phyloP scores from a whole-genome alignment of 2,113 vertebrate genomes.

The Microcebus ravelobensis region DNA sequence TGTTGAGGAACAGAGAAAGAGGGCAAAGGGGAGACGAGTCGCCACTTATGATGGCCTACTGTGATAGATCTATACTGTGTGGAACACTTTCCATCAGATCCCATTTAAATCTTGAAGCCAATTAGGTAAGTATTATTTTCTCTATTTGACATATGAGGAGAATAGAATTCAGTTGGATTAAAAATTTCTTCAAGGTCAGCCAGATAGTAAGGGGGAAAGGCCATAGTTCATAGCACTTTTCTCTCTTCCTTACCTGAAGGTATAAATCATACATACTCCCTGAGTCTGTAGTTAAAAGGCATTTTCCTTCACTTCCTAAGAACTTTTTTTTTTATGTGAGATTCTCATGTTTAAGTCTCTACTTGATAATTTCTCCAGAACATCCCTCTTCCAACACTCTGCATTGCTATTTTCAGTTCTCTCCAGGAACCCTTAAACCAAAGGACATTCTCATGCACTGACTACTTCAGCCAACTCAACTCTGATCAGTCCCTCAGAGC shows the following conservation, averaged over 20 bases:
- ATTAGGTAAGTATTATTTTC: not conserved
- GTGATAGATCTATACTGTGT: not conserved
- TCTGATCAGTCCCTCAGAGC: not conserved
- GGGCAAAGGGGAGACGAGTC: not conserved
- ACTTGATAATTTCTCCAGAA: not conserved
- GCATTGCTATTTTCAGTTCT: not conserved
- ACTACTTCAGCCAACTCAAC: not conserved
- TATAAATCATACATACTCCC: not conserved
- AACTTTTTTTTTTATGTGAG: not conserved
- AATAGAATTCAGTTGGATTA: not conserved
- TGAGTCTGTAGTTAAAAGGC: not conserved
- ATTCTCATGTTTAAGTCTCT: not conserved
- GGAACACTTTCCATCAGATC: not conserved
- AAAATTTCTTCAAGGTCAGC: not conserved
- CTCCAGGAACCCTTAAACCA: not conserved
- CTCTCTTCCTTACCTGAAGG: not conserved
- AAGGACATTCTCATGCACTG: not conserved
- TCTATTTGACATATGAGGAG: not conserved
- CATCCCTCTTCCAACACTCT: not conserved
- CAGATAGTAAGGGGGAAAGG: not conserved
- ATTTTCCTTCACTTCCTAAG: not conserved
- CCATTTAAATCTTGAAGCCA: not conserved
- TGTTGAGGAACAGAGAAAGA: not conserved
- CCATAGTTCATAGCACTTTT: not conserved
- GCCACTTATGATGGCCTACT: not conserved